Evolutionary conservation across 2,113 vertebrate genomes (phyloP), one percentile per base, ranked within the genome.

Genomic region (Dascyllus trimaculatus): DNA sequence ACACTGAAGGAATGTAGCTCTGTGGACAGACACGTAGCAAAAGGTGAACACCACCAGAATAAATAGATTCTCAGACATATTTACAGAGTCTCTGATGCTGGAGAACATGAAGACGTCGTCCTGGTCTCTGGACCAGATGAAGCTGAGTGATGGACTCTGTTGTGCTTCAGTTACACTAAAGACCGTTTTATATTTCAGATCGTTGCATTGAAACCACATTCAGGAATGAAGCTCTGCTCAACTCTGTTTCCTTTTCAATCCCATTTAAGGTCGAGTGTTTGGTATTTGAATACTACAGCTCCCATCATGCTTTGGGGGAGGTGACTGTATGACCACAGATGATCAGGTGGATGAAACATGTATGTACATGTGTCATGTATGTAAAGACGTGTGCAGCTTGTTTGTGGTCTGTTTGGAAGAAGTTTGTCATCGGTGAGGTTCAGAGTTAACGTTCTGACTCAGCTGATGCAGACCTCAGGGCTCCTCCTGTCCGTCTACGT

Each of bases 21-120:
- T 35, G 17, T 38, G 35, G 52, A 70, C 46, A 66, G n/a, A 83
- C 48, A 59, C 4, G 45, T 43, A 51, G 48, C 59, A 32, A 84
- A 60, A 45, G 5, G 40, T 24, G 14, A 49, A 69, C 32, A 53
- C 17, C 66, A 21, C 8, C 11, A 1, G 15, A 85, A 85, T 66
- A 66, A 84, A 80, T 63, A 48, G n/a, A 59, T 63, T 52, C 11
- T 38, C 10, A 49, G 18, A 62, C 21, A 22, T 63, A 73, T 25
- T 26, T 5, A 65, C 49, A 29, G 14, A 59, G 11, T 22, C 46
- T 48, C 18, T 65, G 49, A 65, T 18, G 21, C 11, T 48, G 57
- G 17, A 21, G 7, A 8, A 35, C 5, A 35, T 35, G 32, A 7
- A 10, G 32, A 29, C 26, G 3, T 2, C 26, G 2, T 29, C 26